Percentiles rank a stretch among this genome's conserved stretches.
phyloP scores from a whole-genome alignment of 1,140 invertebrate species.

The Drosophila rufa region DNA sequence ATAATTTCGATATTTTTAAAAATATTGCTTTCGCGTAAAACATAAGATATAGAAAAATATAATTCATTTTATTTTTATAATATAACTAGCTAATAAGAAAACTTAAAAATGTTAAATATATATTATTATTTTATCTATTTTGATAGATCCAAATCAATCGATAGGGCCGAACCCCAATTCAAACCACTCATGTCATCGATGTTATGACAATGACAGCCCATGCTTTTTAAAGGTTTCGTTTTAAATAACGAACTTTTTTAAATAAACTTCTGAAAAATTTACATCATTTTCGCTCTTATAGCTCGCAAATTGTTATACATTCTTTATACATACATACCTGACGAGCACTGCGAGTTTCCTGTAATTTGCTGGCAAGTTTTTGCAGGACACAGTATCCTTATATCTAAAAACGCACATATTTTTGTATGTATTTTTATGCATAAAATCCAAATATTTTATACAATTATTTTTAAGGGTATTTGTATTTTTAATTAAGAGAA shows the following conservation, averaged over 20 bases:
- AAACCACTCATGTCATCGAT: not conserved
- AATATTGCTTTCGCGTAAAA: no score
- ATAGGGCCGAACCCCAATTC: no score
- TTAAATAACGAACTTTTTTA: not conserved
- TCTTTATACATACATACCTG: slow-evolving; percentile 87
- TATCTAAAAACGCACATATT: slow-evolving; percentile 86
- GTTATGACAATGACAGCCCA: not conserved
- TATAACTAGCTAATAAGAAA: no score
- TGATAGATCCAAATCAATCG: no score
- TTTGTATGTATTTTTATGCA: slow-evolving; percentile 60
- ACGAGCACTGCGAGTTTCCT: slow-evolving; percentile 88
- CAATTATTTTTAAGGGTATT: slow-evolving; percentile 15
- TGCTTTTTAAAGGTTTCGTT: not conserved
- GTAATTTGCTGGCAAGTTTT: slow-evolving; percentile 90
- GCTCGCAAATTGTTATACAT: not conserved
- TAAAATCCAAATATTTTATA: slow-evolving; percentile 28
- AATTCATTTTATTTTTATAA: no score
- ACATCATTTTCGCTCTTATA: not conserved
- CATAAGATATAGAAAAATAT: no score
- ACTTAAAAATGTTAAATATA: no score
- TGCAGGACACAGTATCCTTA: slow-evolving; percentile 90
- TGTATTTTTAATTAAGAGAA: slow-evolving; percentile 4
- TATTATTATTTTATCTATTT: no score
- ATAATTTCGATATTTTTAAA: no score
- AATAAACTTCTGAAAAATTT: not conserved